These are phyloP conservation scores for Tanytarsus gracilentus DNA, from an alignment of 2,888 invertebrate species.

Conservation along the genomic window DNA sequence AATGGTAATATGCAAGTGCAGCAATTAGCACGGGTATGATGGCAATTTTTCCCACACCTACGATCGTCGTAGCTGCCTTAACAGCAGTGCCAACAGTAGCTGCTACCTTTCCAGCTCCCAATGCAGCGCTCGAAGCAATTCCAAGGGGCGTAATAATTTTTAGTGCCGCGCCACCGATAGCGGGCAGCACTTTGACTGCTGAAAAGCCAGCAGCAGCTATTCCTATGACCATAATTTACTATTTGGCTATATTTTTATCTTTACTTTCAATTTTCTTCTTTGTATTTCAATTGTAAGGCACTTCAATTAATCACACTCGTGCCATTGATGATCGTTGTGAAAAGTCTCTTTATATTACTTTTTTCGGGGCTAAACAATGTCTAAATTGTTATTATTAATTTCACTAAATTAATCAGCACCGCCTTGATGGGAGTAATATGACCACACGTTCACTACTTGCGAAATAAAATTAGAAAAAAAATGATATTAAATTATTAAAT, in stretches of 20 bases:
- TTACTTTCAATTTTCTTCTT: background rate
- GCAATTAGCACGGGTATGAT: slow-evolving; percentile 68
- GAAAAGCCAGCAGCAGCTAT: slow-evolving; percentile 24
- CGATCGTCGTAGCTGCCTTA: slow-evolving; percentile 60
- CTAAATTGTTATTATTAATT: too few relatives aligned
- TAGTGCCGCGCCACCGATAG: slow-evolving; percentile 30
- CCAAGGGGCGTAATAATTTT: slow-evolving; percentile 31
- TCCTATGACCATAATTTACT: slow-evolving; percentile 15
- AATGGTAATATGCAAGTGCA: slow-evolving; percentile 71
- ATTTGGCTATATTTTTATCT: background rate
- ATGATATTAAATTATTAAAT: too few relatives aligned
- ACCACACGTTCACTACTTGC: too few relatives aligned
- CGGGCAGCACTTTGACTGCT: slow-evolving; percentile 35
- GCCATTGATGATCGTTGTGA: too few relatives aligned
- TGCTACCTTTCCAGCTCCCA: slow-evolving; percentile 42
- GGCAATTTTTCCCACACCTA: slow-evolving; percentile 62
- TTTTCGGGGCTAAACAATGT: too few relatives aligned
- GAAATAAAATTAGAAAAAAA: too few relatives aligned
- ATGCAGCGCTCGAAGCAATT: slow-evolving; percentile 43
- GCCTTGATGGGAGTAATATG: too few relatives aligned
- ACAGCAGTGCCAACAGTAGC: slow-evolving; percentile 51
- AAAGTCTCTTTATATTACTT: too few relatives aligned
- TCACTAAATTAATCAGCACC: too few relatives aligned
- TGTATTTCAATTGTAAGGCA: background rate
- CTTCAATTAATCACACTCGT: background rate